phyloP scores from a whole-genome alignment of 2,888 invertebrate genomes.

The Dolichopus griseipennis region DNA sequence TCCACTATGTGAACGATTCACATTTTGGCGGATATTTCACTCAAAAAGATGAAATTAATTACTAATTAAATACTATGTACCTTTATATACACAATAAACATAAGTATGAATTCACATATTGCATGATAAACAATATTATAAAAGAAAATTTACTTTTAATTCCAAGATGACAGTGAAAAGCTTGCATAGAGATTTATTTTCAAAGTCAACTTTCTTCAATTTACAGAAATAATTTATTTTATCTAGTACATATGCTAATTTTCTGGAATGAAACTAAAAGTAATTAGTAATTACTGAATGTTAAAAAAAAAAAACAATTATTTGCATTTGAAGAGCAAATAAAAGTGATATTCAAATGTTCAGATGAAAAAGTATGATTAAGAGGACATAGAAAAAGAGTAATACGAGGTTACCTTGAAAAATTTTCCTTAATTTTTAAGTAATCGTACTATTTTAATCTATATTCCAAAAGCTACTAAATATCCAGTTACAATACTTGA shows the following conservation, averaged over 20 bases:
- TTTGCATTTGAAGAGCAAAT: neutral
- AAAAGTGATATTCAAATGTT: neutral
- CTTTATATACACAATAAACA: too few relatives aligned
- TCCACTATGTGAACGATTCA: too few relatives aligned
- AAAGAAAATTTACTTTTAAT: neutral
- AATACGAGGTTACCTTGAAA: neutral
- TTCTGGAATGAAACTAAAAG: neutral
- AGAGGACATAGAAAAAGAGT: neutral
- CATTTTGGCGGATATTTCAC: too few relatives aligned
- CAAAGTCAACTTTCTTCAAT: neutral
- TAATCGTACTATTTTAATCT: too few relatives aligned
- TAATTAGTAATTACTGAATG: neutral
- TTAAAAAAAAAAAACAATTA: neutral
- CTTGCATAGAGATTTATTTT: neutral
- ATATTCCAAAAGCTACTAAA: too few relatives aligned
- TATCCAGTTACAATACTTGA: too few relatives aligned
- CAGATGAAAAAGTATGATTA: neutral
- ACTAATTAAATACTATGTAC: too few relatives aligned
- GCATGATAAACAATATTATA: neutral
- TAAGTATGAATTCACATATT: neutral
- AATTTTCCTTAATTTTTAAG: neutral
- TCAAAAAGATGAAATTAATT: too few relatives aligned
- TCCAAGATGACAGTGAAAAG: neutral
- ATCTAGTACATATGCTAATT: neutral
- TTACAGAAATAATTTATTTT: neutral